phyloP scores from a whole-genome alignment of 1,140 invertebrate species.

The Scaptomyza hsui region DNA sequence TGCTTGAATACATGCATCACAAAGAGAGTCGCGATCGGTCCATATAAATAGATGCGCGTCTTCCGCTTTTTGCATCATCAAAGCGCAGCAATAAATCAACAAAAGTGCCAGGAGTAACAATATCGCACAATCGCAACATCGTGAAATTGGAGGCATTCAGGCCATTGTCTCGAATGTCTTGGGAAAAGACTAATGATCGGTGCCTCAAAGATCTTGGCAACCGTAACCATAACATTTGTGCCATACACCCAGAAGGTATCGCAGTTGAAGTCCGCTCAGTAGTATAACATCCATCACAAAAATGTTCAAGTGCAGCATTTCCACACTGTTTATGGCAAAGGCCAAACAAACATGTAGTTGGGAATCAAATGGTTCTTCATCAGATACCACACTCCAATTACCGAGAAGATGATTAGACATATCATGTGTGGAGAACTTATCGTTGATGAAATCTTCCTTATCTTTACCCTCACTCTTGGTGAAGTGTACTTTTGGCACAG shows the following conservation, averaged over 20 bases:
- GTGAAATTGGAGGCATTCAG: conserved; percentile 97
- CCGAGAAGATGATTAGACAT: conserved; percentile 91
- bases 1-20: conserved; percentile 99
- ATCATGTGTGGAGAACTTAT: conserved; percentile 96
- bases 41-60: conserved; percentile 96
- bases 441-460: conserved; percentile 91
- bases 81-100: conserved; percentile 98
- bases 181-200: conserved; percentile 99
- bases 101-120: conserved; percentile 99
- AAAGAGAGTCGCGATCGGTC: conserved; percentile 96
- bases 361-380: conserved; percentile 99
- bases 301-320: conserved; percentile 97
- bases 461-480: conserved; percentile 89
- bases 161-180: conserved; percentile 97
- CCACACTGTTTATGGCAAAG: conserved; percentile 99
- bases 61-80: conserved; percentile 95
- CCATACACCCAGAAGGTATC: conserved; percentile 99
- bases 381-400: conserved; percentile 96
- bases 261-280: conserved; percentile 97
- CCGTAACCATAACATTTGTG: conserved; percentile 99
- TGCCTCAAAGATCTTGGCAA: conserved; percentile 99
- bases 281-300: conserved; percentile 98
- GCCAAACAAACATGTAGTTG: conserved; percentile 99
- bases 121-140: conserved; percentile 99
- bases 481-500: conserved; percentile 93